Base-by-base conservation (phyloP, 2,888 invertebrate species). In the Chrysotoxum bicinctum region DNA sequence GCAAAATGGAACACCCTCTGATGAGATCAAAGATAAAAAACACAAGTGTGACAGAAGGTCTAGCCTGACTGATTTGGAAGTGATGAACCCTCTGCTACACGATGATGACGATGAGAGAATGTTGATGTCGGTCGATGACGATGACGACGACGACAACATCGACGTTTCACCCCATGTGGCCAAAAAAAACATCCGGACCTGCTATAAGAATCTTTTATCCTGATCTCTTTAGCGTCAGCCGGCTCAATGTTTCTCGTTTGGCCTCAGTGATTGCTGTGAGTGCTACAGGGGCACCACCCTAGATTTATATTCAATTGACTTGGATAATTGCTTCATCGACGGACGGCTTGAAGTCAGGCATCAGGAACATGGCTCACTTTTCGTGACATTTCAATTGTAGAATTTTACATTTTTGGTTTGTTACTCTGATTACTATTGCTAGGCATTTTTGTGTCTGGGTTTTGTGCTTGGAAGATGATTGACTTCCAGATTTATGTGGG, bases 281-380 rank as follows among this genome's bases (percentile, higher is more conserved):
- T 74, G 69, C 62, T 66, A 9, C 50, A 50, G 70, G 58, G 48
- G 56, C 70, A 81, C 76, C 79, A 84, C 79, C 83, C 83, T 75
- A 75, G 79, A 84, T 75, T 84, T 84, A 79, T 84, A 84, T 84
- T 79, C 79, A 84, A 79, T 84, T 84, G 79, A 79, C 70, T 83
- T 58, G 74, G 79, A 58, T 84, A 84, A 84, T 84, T 84, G 79
- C 83, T 84, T 75, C 79, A 84, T 79, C 74, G 74, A 16, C 37
- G 43, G 8, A 50, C 69, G 48, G 64, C 76, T 48, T 30, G 43
- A 50, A 58, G 5, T 26, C 26, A 2, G 32, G 48, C 72, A 60
- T 60, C 50, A 12, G 14, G 12, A 26, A 52, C 52, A 66, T 32
- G 32, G 48, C 37, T 35, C 19, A 60, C 52, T 68, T n/a, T n/a